These are phyloP conservation scores for Amblyraja radiata DNA, from an alignment of 2,797 vertebrate genomes.

Conservation along the genomic window DNA sequence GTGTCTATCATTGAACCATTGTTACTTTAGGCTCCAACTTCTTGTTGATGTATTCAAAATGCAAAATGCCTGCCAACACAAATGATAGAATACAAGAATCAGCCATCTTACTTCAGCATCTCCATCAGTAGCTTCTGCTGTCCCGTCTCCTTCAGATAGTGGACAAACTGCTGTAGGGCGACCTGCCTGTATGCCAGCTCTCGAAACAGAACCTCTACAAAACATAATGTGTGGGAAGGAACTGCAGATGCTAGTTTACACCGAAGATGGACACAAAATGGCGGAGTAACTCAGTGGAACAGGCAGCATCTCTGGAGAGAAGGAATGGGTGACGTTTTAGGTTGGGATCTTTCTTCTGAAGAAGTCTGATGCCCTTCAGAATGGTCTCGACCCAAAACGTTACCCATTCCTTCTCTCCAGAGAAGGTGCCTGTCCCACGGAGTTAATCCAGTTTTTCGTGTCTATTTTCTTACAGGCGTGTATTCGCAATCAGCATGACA, in stretches of 20 bases:
- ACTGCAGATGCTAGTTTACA: too few species aligned
- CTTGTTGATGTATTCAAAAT: too few species aligned
- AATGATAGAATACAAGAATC: not conserved
- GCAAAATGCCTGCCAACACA: not conserved
- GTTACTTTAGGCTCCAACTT: not conserved
- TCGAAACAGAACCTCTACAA: slow-evolving; percentile 76
- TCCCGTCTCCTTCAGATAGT: slow-evolving; percentile 77
- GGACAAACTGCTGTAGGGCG: slow-evolving; percentile 80
- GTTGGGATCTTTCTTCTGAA: too few species aligned
- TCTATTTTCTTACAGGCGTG: not conserved
- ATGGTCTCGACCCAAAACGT: too few species aligned
- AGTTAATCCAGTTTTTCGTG: too few species aligned
- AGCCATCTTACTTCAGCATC: slow-evolving; percentile 63
- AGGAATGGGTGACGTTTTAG: too few species aligned
- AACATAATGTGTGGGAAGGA: not conserved
- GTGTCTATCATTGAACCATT: not conserved
- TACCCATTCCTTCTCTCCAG: too few species aligned
- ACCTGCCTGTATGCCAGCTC: slow-evolving; percentile 78
- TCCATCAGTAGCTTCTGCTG: slow-evolving; percentile 80
- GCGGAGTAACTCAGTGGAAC: too few species aligned
- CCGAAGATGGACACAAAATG: too few species aligned
- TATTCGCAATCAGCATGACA: not conserved
- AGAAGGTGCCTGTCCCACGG: too few species aligned
- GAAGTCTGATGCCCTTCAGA: too few species aligned
- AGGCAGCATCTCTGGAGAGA: too few species aligned